Evolutionary conservation across 2,888 invertebrate species (phyloP).

Genomic region (Autographa pulchrina): DNA sequence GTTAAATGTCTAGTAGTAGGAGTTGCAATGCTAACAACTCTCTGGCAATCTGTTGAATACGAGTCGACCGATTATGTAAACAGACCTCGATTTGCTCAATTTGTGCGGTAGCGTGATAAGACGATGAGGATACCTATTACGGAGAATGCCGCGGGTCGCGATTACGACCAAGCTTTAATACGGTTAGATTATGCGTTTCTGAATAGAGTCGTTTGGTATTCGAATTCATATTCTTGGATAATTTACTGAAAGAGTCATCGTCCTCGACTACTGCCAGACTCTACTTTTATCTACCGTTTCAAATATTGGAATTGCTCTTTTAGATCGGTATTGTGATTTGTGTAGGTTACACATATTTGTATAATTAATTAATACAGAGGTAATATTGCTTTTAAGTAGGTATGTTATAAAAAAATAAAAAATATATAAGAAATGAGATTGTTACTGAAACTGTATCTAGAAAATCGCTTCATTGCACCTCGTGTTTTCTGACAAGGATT

Average conservation of each 20-base stretch:
- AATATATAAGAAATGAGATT: too few relatives aligned
- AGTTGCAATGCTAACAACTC: background rate
- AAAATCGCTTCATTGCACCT: too few relatives aligned
- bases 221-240: background rate
- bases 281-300: background rate
- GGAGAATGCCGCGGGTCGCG: background rate
- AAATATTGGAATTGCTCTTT: background rate
- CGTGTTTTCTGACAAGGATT: too few relatives aligned
- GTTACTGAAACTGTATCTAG: too few relatives aligned
- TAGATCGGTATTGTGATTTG: too few relatives aligned
- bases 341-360: too few relatives aligned
- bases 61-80: constrained; percentile 3
- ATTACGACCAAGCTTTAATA: background rate
- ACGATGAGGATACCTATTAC: background rate
- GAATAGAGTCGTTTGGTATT: background rate
- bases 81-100: background rate
- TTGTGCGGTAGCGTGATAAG: constrained; percentile 1
- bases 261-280: background rate
- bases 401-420: too few relatives aligned
- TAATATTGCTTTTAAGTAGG: too few relatives aligned
- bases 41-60: constrained; percentile 4
- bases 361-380: too few relatives aligned
- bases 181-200: background rate
- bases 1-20: background rate
- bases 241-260: background rate